Evolutionary conservation across 2,888 invertebrate genomes (phyloP), one percentile per base, ranked within the genome.

Genomic region (Atherix ibis): DNA sequence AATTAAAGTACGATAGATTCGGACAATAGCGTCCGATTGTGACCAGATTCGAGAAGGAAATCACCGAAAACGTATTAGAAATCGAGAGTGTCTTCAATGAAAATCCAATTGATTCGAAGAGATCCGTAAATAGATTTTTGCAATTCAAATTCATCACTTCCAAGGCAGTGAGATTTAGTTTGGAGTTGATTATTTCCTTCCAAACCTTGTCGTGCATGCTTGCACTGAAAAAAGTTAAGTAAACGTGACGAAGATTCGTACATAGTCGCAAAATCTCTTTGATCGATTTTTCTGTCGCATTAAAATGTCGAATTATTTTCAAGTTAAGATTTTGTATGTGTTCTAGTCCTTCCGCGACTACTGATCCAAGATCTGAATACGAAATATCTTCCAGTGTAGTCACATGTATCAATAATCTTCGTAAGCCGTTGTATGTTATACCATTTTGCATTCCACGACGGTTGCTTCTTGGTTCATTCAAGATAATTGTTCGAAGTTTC

Each of bases 381-480:
- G 42, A 38, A 10, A 44, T 41, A 32, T 44, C 42, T 27, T 44
- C 42, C 14, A 44, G 24, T 2, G 42, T 44, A 32, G 28, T 15
- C 4, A 44, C 36, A 29, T 38, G 31, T 8, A 32, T 27, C 10
- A 44, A 25, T 25, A 44, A 25, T n/a, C 35, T 25, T n/a, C 42
- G 31, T 10, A 44, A 24, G 10, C 44, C 42, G 5, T 29, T 27
- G 12, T 40, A 42, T 8, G 44, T 44, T n/a, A 44, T 44, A 5
- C 40, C 38, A 27, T 34, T 41, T 13, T 34, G 24, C 4, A 38
- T 35, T 4, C 40, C 35, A 6, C 33, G 37, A 6, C 22, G 31
- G n/a, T 35, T 38, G 27, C 42, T 42, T 8, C 44, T 32, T 10
- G 44, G 44, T 16, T 44, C 44, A 28, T 44, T 44, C 4, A 44